A percentile compares a stretch with the other conserved stretches of the same genome.
Conservation (phyloP, 1,140 invertebrate genomes). For the Forficula auricularia region DNA sequence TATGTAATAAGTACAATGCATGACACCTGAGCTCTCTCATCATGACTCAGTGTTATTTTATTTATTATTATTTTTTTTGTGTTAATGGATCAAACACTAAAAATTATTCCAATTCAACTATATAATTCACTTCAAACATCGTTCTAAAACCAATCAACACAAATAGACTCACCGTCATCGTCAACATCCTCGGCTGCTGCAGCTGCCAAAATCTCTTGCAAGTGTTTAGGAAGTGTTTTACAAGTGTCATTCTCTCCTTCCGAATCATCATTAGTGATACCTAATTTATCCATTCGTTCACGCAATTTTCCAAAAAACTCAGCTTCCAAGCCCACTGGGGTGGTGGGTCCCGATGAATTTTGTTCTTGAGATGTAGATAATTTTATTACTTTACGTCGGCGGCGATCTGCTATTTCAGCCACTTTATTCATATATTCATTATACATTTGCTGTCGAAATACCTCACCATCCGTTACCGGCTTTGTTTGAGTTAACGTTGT, state of each 20-base stretch:
- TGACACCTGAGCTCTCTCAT: too few species aligned
- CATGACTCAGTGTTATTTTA: too few species aligned
- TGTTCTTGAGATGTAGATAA: slow-evolving; percentile 26
- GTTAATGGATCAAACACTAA: too few species aligned
- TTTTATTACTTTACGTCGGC: slow-evolving; percentile 59
- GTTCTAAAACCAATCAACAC: too few species aligned
- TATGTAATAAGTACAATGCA: too few species aligned
- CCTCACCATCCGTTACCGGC: slow-evolving; percentile 34
- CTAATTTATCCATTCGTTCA: slow-evolving; percentile 36
- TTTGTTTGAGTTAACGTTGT: neutral
- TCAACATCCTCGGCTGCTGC: slow-evolving; percentile 24
- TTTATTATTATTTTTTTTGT: too few species aligned
- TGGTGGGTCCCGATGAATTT: slow-evolving; percentile 8
- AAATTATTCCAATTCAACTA: too few species aligned
- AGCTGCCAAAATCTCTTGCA: slow-evolving; percentile 46
- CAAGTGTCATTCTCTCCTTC: too few species aligned
- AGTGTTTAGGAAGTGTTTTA: slow-evolving; percentile 45
- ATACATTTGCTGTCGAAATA: slow-evolving; percentile 58
- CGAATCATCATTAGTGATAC: slow-evolving; percentile 31
- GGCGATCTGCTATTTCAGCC: slow-evolving; percentile 54
- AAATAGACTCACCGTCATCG: slow-evolving; percentile 29
- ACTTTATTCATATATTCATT: slow-evolving; percentile 64
- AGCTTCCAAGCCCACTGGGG: slow-evolving; percentile 24
- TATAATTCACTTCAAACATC: too few species aligned
- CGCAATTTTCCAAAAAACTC: slow-evolving; percentile 44